Evolutionary conservation across 2,888 invertebrate species (phyloP).

Genomic region (Drosophila ezoana): DNA sequence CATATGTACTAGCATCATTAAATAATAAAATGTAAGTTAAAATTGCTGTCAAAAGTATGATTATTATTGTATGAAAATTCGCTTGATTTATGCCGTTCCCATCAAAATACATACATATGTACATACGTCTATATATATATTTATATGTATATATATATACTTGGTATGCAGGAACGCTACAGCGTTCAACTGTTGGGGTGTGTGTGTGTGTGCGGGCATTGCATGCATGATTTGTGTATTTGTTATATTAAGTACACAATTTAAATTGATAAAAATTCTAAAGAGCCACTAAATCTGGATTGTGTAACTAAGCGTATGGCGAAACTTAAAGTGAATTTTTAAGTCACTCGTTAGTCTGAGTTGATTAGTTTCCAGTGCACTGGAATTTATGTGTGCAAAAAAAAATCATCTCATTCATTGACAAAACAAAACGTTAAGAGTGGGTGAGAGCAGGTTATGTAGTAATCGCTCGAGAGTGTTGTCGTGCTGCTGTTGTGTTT

Average conservation of each 20-base stretch:
- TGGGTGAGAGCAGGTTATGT: conserved; percentile 40
- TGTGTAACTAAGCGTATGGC: conserved; percentile 17
- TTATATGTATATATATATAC: conserved; percentile 16
- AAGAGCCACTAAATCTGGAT: conserved; percentile 17
- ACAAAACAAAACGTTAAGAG: conserved; percentile 36
- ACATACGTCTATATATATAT: background rate
- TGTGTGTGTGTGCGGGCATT: conserved; percentile 21
- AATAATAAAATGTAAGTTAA: conserved; percentile 61
- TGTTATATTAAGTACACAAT: conserved; percentile 68
- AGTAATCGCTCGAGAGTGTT: conserved; percentile 67
- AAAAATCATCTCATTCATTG: conserved; percentile 60
- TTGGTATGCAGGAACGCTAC: conserved; percentile 62
- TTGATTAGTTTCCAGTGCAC: conserved; percentile 16
- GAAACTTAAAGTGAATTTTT: conserved; percentile 16
- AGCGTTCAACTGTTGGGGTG: conserved; percentile 42
- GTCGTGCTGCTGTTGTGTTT: conserved; percentile 48
- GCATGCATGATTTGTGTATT: conserved; percentile 32
- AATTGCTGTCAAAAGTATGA: conserved; percentile 1
- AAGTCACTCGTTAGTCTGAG: conserved; percentile 14
- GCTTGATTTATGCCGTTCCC: conserved; percentile 32
- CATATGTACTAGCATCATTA: conserved; percentile 40
- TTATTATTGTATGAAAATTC: conserved; percentile 35
- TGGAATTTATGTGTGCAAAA: conserved; percentile 23
- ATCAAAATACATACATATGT: conserved; percentile 16
- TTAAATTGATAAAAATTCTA: conserved; percentile 67